Conservation (phyloP, 1,140 invertebrate genomes). For the Onthophagus taurus region DNA sequence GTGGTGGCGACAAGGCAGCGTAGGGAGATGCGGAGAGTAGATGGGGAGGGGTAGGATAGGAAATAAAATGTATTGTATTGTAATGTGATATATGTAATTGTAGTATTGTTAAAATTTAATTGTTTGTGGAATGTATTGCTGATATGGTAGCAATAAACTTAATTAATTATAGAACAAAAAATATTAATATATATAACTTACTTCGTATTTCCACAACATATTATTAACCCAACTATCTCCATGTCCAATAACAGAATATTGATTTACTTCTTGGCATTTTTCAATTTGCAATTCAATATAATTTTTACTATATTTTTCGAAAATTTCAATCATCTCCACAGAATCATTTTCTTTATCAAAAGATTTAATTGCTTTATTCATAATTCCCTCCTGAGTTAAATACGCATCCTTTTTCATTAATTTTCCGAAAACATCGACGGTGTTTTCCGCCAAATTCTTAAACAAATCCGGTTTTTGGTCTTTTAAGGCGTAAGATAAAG, state of each 20-base stretch:
- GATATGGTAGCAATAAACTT: too few relatives aligned
- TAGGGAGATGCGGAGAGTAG: too few relatives aligned
- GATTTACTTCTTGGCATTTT: conserved; percentile 1
- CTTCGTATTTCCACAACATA: conserved; percentile 44
- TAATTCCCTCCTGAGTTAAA: not conserved
- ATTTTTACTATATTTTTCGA: not conserved
- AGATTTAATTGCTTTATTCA: not conserved
- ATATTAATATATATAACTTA: too few relatives aligned
- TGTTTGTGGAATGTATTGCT: too few relatives aligned
- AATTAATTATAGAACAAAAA: too few relatives aligned
- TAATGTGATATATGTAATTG: too few relatives aligned
- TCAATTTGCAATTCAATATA: not conserved
- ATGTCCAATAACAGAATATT: conserved; percentile 37
- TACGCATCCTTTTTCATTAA: conserved; percentile 1
- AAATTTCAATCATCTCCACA: not conserved
- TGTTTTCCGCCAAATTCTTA: conserved; percentile 1
- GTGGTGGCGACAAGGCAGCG: too few relatives aligned
- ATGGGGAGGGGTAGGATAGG: too few relatives aligned
- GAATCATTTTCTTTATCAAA: not conserved
- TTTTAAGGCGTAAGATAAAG: conserved; percentile 17
- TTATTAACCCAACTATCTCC: conserved; percentile 49
- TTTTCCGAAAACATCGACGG: not conserved
- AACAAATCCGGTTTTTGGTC: conserved; percentile 11
- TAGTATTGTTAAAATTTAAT: too few relatives aligned
- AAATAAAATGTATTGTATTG: too few relatives aligned